These are phyloP conservation scores for Apodemus sylvaticus DNA, from an alignment of 2,113 vertebrate species.

Conservation along the genomic window DNA sequence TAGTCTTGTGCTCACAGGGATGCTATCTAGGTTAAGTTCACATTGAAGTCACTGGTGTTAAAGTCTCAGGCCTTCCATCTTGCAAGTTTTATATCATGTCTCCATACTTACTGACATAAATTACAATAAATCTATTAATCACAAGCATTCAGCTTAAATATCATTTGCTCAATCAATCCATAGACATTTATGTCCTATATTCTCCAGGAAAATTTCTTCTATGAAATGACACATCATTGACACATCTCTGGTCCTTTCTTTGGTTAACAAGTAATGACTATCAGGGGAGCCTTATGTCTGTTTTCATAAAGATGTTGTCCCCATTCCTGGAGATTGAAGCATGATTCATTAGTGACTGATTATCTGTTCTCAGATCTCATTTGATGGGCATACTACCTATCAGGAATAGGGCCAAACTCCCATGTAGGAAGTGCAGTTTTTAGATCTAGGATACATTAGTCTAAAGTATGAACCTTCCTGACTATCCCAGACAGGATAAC, in stretches of 20 bases:
- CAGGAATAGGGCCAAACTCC: not conserved
- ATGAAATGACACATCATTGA: not conserved
- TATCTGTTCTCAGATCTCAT: not conserved
- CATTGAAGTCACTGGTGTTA: not conserved
- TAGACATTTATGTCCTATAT: not conserved
- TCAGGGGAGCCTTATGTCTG: not conserved
- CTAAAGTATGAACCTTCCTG: conserved; percentile 43
- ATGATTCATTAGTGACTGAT: not conserved
- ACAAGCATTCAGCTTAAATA: not conserved
- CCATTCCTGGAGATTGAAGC: not conserved
- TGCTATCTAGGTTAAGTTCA: not conserved
- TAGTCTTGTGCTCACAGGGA: not conserved
- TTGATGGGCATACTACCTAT: not conserved
- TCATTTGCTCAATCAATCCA: not conserved
- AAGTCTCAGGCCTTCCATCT: not conserved
- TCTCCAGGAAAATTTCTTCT: not conserved
- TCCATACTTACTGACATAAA: not conserved
- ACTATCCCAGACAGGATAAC: conserved; percentile 8
- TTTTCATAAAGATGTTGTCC: not conserved
- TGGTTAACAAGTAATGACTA: not conserved
- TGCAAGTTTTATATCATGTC: not conserved
- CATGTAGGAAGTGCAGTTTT: not conserved
- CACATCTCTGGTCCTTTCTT: not conserved
- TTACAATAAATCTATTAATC: not conserved
- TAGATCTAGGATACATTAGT: conserved; percentile 30